Evolutionary conservation across 2,888 invertebrate genomes (phyloP), one percentile per base, ranked within the genome.

Genomic region (Drosophila antonietae): DNA sequence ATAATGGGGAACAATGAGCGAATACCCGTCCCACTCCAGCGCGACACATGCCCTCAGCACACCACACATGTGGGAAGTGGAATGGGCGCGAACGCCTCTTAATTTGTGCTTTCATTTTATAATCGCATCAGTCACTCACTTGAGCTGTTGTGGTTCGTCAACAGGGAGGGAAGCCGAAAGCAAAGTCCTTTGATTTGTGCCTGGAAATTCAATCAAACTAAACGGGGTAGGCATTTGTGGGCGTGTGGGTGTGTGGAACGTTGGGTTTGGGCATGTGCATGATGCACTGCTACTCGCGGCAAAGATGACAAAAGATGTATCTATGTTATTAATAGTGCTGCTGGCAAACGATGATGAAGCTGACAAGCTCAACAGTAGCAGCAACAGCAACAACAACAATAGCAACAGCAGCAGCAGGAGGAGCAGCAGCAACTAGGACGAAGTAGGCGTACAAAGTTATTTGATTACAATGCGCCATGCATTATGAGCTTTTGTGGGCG

Each of bases 311-410:
- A 84, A 88, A 88, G 76, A 77, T 88, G 79, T 77, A 88, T 86
- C 83, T 75, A 85, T 83, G 88, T 88, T 86, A 86, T 89, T 83
- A 86, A 86, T 86, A 89, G 90, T 79, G 80, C 84, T 85, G n/a
- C 67, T 81, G 84, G 89, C 87, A 78, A 83, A 89, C 76, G 76
- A 76, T 81, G 88, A 77, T 77, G 65, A 59, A 77, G 81, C 49
- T 69, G 81, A 67, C 73, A 52, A 55, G 43, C 59, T 49, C 41
- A 47, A 44, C 20, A 43, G 18, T 44, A 55, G 8, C 37, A 47
- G 18, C 46, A 55, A 47, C 28, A 31, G n/a, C n/a, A n/a, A n/a
- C n/a, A n/a, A n/a, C n/a, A n/a, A n/a, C n/a, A n/a, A n/a, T n/a
- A n/a, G n/a, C n/a, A n/a, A n/a, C n/a, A n/a, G n/a, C n/a, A n/a